phyloP scores from a whole-genome alignment of 2,113 vertebrate species.

The Junco hyemalis region DNA sequence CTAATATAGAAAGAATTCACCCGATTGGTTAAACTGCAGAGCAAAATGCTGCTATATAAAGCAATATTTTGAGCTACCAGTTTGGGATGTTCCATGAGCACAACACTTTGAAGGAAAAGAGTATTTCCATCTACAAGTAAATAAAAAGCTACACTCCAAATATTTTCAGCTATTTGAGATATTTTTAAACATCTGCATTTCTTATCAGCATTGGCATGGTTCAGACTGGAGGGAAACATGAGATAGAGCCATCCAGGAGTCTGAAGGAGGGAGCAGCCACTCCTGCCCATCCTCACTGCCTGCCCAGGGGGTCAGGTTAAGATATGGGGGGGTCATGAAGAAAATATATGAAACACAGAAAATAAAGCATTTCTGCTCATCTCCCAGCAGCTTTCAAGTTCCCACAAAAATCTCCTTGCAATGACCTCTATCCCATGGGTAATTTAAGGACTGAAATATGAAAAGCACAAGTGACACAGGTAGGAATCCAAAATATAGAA shows the following conservation, averaged over 20 bases:
- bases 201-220: not conserved
- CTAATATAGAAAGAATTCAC: constrained; percentile 63
- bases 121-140: constrained; percentile 26
- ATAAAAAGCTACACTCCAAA: constrained; percentile 4
- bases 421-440: not conserved
- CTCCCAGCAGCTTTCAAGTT: not conserved
- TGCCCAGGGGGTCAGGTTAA: not conserved
- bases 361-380: not conserved
- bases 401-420: not conserved
- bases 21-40: constrained; percentile 49
- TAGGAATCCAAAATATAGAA: not conserved
- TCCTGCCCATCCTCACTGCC: not conserved
- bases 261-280: not conserved
- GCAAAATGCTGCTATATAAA: constrained; percentile 57
- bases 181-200: constrained; percentile 34
- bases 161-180: constrained; percentile 6
- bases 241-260: not conserved
- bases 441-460: not conserved
- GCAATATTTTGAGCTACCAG: constrained; percentile 51
- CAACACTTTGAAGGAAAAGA: not conserved
- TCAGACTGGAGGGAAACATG: not conserved
- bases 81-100: constrained; percentile 39
- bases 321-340: not conserved
- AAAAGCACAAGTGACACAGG: not conserved
- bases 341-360: not conserved